A percentile compares a stretch with the other conserved stretches of the same genome.
phyloP scores from a whole-genome alignment of 2,888 invertebrate genomes.

The Acronicta aceris region DNA sequence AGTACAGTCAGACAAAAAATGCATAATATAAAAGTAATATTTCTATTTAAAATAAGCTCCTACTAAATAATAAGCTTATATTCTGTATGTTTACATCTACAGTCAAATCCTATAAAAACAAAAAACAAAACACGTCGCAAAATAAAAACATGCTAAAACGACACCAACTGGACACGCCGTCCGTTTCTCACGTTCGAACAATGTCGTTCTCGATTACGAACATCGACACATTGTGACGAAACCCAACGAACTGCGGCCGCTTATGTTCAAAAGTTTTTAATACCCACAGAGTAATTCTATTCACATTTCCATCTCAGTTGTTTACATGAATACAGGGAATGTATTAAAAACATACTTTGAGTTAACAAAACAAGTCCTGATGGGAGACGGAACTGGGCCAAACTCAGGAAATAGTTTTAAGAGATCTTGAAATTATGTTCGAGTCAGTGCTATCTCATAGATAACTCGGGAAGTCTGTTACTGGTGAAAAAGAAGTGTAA shows the following conservation, averaged over 20 bases:
- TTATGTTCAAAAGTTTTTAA: conserved; percentile 62
- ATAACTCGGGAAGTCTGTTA: conserved; percentile 12
- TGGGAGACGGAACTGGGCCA: conserved; percentile 31
- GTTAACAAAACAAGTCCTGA: conserved; percentile 50
- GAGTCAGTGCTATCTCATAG: conserved; percentile 24
- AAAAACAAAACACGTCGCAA: conserved; percentile 23
- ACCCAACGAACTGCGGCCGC: conserved; percentile 59
- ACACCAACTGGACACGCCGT: conserved; percentile 59
- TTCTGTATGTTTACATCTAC: neutral
- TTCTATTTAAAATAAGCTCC: no score
- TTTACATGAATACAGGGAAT: conserved; percentile 54
- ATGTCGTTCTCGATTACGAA: conserved; percentile 59
- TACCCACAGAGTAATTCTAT: conserved; percentile 56
- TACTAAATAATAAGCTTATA: conserved; percentile 1
- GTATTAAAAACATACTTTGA: conserved; percentile 57
- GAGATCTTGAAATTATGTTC: conserved; percentile 49
- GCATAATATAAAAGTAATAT: no score
- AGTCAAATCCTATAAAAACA: conserved; percentile 6
- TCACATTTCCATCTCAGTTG: conserved; percentile 55
- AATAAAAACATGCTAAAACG: conserved; percentile 58
- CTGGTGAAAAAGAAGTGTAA: conserved; percentile 1
- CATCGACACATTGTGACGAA: conserved; percentile 56
- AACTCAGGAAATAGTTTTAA: conserved; percentile 52
- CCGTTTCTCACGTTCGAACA: conserved; percentile 64
- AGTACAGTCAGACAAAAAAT: no score